These are phyloP conservation scores for Mustelus asterias DNA, from an alignment of 2,113 vertebrate species.

Conservation along the genomic window DNA sequence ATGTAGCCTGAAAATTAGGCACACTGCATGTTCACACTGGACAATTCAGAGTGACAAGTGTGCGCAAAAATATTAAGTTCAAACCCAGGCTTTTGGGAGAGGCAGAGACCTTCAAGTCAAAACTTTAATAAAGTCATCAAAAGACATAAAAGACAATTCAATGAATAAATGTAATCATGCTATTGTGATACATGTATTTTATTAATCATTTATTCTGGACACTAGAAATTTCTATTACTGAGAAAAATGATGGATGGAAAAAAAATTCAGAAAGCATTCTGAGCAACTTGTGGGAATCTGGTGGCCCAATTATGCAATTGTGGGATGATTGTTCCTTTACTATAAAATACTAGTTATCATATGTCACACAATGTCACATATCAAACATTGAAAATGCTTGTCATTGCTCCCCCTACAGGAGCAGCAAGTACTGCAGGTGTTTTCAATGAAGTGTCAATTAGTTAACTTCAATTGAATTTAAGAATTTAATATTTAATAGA, in stretches of 20 bases:
- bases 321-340: not conserved
- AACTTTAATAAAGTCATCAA: not conserved
- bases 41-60: not conserved
- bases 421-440: not conserved
- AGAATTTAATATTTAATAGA: conserved; percentile 1
- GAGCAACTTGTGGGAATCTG: not conserved
- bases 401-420: not conserved
- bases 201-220: conserved; percentile 12
- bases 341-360: not conserved
- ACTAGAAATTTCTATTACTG: not conserved
- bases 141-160: not conserved
- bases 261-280: not conserved
- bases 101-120: not conserved
- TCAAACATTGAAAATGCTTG: not conserved
- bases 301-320: not conserved
- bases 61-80: not conserved
- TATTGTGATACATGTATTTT: not conserved
- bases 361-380: not conserved
- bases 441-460: not conserved
- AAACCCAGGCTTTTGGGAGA: not conserved
- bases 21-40: not conserved
- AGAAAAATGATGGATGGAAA: not conserved
- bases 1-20: not conserved
- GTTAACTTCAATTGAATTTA: too few relatives aligned
- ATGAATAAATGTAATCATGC: not conserved